These are phyloP conservation scores for Agrotis segetum DNA, from an alignment of 2,888 invertebrate genomes.

Conservation along the genomic window DNA sequence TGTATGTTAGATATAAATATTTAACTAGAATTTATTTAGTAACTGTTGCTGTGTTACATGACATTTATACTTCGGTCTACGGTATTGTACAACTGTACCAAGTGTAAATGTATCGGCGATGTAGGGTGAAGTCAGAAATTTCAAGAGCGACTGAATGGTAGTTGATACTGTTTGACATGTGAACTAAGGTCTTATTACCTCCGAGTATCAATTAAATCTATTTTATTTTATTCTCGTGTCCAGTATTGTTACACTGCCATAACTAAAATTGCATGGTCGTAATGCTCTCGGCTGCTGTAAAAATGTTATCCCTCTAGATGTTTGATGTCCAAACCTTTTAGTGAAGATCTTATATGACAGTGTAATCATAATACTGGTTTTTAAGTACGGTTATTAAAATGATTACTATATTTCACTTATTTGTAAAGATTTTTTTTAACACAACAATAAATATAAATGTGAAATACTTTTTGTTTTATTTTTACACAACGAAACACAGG, in stretches of 20 bases:
- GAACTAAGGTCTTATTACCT: conserved; percentile 90
- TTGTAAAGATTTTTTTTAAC: conserved; percentile 90
- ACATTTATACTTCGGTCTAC: conserved; percentile 74
- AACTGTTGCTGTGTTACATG: conserved; percentile 84
- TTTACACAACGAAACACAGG: conserved; percentile 52
- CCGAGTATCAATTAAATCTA: conserved; percentile 90
- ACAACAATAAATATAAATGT: conserved; percentile 91
- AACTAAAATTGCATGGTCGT: conserved; percentile 47
- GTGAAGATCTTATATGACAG: conserved; percentile 71
- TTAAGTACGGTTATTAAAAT: conserved; percentile 86
- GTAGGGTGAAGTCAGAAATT: conserved; percentile 74
- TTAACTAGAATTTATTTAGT: conserved; percentile 84
- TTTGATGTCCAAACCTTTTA: conserved; percentile 62
- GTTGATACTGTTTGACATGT: conserved; percentile 87
- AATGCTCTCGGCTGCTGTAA: conserved; percentile 35
- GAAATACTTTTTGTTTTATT: conserved; percentile 85
- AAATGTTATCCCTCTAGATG: conserved; percentile 58
- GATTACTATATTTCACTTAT: conserved; percentile 89
- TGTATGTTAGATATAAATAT: conserved; percentile 83
- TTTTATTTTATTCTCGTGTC: conserved; percentile 81
- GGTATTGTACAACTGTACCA: conserved; percentile 75
- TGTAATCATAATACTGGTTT: conserved; percentile 75
- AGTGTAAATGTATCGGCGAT: conserved; percentile 72
- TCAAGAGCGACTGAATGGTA: conserved; percentile 86
- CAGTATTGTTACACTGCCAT: conserved; percentile 77